These are phyloP conservation scores for Conopomorpha cramerella DNA, from an alignment of 1,140 invertebrate species.

Conservation along the genomic window DNA sequence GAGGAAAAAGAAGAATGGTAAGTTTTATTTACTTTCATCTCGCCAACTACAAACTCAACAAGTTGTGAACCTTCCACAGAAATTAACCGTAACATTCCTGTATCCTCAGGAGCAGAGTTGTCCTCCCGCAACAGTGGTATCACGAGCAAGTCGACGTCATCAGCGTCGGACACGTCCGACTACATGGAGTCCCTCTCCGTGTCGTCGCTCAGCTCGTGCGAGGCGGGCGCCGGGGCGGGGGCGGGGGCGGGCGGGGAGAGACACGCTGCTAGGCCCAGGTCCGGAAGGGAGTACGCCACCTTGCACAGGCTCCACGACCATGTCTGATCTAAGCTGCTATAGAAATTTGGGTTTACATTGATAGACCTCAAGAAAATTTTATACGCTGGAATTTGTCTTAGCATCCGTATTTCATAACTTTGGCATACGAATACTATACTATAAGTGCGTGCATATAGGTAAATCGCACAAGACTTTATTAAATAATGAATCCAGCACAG, in stretches of 20 bases:
- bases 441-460: neutral
- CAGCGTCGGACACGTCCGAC: conserved; percentile 85
- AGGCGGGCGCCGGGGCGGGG: conserved; percentile 56
- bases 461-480: no score
- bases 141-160: conserved; percentile 65
- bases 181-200: conserved; percentile 84
- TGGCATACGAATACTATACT: neutral
- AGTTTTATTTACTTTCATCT: conserved; percentile 10
- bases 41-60: neutral
- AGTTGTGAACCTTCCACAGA: neutral
- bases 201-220: conserved; percentile 74
- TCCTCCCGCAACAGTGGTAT: conserved; percentile 59
- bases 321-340: neutral
- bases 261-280: conserved; percentile 77
- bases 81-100: neutral
- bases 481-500: no score
- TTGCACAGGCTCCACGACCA: conserved; percentile 63
- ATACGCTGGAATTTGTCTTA: no score
- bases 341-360: neutral
- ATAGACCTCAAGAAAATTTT: no score
- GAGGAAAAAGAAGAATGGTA: conserved; percentile 39
- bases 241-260: conserved; percentile 60
- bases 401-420: neutral
- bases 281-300: conserved; percentile 84
- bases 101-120: conserved; percentile 19